phyloP scores from a whole-genome alignment of 2,113 vertebrate genomes.

The Nyctibius bracteatus region DNA sequence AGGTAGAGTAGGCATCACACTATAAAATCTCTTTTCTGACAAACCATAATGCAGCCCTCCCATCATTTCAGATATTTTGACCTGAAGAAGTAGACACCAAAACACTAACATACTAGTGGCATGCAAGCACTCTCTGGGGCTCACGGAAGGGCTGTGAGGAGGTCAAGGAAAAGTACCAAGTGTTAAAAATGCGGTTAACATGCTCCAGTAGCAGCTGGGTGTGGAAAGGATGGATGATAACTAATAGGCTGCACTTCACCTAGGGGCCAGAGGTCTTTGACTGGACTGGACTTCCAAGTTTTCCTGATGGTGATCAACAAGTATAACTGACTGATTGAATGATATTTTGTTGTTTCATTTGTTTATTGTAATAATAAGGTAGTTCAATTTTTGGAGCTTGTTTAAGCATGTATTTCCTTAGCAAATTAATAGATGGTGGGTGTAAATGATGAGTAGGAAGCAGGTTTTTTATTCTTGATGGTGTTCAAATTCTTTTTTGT shows the following conservation, averaged over 20 bases:
- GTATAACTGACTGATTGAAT: background rate
- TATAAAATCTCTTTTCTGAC: background rate
- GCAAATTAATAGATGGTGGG: background rate
- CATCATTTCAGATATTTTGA: background rate
- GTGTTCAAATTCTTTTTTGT: background rate
- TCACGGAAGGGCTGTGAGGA: background rate
- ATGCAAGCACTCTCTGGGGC: too few relatives aligned
- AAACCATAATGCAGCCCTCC: background rate
- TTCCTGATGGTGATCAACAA: background rate
- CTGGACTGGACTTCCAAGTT: background rate
- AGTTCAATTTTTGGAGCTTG: background rate
- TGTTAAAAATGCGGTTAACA: background rate
- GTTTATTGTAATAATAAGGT: background rate
- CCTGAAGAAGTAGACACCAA: background rate
- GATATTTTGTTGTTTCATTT: background rate
- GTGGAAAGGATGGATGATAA: background rate
- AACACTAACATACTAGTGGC: background rate
- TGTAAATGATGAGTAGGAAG: background rate
- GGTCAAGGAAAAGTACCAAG: background rate
- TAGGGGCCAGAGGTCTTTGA: background rate
- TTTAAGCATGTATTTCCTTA: background rate
- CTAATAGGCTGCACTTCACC: background rate
- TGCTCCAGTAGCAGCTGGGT: background rate
- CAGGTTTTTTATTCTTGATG: background rate
- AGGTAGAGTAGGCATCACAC: accelerated